phyloP scores from a whole-genome alignment of 2,888 invertebrate genomes.

The Chydorus sphaericus region DNA sequence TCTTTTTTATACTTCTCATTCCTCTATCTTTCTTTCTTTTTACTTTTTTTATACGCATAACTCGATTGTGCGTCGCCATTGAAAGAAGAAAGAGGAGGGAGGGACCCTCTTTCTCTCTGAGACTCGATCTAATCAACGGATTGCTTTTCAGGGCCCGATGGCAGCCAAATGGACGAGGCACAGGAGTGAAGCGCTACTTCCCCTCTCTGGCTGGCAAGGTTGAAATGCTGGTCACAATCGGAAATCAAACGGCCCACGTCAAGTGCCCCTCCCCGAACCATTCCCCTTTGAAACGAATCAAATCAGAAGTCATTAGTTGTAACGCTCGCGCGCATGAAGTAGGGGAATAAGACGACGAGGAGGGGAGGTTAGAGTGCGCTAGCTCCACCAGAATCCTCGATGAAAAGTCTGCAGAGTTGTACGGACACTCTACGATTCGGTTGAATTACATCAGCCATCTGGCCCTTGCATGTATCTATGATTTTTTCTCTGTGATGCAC shows the following conservation, averaged over 20 bases:
- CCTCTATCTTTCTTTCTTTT: not conserved
- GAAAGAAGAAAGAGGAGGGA: constrained; percentile 6
- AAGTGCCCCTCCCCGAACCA: not conserved
- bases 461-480: too few relatives aligned
- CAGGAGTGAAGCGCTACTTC: too few relatives aligned
- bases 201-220: not conserved
- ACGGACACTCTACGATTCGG: too few relatives aligned
- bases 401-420: too few relatives aligned
- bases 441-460: too few relatives aligned
- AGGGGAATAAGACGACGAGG: too few relatives aligned
- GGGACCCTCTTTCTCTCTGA: not conserved
- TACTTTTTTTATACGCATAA: not conserved
- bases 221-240: not conserved
- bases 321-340: not conserved
- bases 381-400: too few relatives aligned
- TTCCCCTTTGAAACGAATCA: not conserved
- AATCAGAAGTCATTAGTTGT: constrained; percentile 5
- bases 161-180: constrained; percentile 10
- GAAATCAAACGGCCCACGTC: constrained; percentile 1
- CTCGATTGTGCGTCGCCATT: not conserved
- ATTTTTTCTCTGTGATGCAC: too few relatives aligned
- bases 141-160: constrained; percentile 13
- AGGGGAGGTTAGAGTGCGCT: too few relatives aligned
- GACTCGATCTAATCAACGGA: constrained; percentile 14
- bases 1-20: too few relatives aligned